Base-by-base conservation (phyloP, 2,113 vertebrate species). In the Varanus salvator region DNA sequence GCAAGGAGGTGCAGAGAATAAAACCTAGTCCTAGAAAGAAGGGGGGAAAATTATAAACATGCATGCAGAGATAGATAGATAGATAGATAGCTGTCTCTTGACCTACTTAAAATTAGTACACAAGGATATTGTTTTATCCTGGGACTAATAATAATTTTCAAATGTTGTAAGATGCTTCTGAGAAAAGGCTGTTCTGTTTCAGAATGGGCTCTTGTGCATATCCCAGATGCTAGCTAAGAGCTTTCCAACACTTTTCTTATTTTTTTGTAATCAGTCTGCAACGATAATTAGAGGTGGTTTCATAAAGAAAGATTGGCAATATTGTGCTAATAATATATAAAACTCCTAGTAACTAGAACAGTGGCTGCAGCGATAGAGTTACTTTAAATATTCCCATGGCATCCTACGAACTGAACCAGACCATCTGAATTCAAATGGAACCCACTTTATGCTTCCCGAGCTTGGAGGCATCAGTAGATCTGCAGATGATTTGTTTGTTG, bases 401-500 rank as follows among this genome's bases (percentile, higher is more conserved):
- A 11, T 74, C 82, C 17, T 87, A 89, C 11, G 74, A 91, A 72
- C 17, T 44, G 19, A 91, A 50, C 2, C 44, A 91, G 77, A 52
- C 69, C 71, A 76, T 89, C 92, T 92, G 8, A 77, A 91, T 54
- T 25, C 21, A 74, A 29, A 72, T 83, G 25, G 21, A 0, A 71
- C 77, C 54, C 85, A 84, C 12, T 91, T 90, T 83, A 71, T 23
- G 27, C 0, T 84, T 91, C 50, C 19, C 75, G 85, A 89, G 17
- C 25, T 75, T 34, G 12, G 54, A 52, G 6, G 11, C 90, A 74
- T 71, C 14, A 75, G 68, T 75, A 66, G 48, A 68, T 84, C 68
- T 48, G 52, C 85, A 34, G 31, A 84, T 84, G 84, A 87, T 25
- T 89, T 66, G 86, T 50, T 34, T 87, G 84, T 74, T 90, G 76